Conservation (phyloP, 2,113 vertebrate species). For the Xenopus laevis region DNA sequence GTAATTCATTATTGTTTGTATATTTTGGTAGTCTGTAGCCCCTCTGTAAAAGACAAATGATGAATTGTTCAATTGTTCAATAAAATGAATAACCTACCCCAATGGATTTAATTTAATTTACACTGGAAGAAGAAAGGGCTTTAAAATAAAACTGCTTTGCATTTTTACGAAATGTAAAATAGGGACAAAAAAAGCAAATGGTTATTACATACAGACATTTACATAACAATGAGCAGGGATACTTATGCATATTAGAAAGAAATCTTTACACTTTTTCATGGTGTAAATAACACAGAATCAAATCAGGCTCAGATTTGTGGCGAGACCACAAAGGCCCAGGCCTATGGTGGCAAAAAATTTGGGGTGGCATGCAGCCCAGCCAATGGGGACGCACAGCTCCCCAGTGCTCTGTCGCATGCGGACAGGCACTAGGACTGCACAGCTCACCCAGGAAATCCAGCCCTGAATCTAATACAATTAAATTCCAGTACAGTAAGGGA, state of each 20-base stretch:
- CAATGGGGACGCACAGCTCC: too few relatives aligned
- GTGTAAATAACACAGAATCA: conserved; percentile 2
- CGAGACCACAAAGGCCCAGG: too few relatives aligned
- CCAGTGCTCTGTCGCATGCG: too few relatives aligned
- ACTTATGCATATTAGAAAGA: conserved; percentile 30
- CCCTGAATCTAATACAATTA: not conserved
- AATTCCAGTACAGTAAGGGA: not conserved
- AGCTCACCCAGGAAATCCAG: too few relatives aligned
- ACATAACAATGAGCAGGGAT: conserved; percentile 27
- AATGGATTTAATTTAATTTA: conserved; percentile 10
- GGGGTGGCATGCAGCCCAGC: too few relatives aligned
- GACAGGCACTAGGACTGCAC: too few relatives aligned
- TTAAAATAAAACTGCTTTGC: conserved; percentile 24
- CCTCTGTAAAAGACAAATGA: conserved; percentile 12
- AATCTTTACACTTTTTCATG: conserved; percentile 25
- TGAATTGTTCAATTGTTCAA: conserved; percentile 15
- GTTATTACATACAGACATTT: conserved; percentile 38
- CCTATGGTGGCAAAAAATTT: too few relatives aligned
- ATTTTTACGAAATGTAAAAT: conserved; percentile 20
- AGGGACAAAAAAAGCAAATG: conserved; percentile 34
- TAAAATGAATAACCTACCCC: conserved; percentile 16
- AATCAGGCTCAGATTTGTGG: too few relatives aligned
- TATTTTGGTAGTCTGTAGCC: not conserved
- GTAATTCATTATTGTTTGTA: not conserved
- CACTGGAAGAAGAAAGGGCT: too few relatives aligned